Conservation (phyloP, 2,888 invertebrate genomes). For the Stegophylla sp. region DNA sequence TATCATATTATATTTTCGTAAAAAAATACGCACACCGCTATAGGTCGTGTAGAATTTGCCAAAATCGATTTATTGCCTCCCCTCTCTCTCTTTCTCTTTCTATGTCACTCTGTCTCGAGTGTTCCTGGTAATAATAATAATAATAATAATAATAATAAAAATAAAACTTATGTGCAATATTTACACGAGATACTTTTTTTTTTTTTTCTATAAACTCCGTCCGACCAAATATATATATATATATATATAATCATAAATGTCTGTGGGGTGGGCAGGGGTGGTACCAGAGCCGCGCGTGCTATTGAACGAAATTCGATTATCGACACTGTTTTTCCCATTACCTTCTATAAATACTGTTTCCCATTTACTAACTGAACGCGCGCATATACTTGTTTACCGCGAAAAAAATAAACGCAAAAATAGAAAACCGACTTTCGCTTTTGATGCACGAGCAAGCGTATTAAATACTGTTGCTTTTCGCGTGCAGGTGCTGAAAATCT, state of each 20-base stretch:
- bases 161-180: not conserved
- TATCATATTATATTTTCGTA: not conserved
- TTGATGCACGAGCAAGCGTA: too few relatives aligned
- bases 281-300: too few relatives aligned
- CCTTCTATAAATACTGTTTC: constrained; percentile 25
- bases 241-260: too few relatives aligned
- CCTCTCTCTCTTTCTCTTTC: too few relatives aligned
- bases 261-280: not conserved
- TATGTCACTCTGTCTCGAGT: not conserved
- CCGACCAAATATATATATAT: too few relatives aligned
- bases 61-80: constrained; percentile 23
- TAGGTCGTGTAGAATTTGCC: not conserved
- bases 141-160: not conserved
- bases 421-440: not conserved
- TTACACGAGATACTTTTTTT: constrained; percentile 33
- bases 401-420: not conserved
- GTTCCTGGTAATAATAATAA: too few relatives aligned
- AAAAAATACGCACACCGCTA: not conserved
- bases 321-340: constrained; percentile 24
- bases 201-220: constrained; percentile 18
- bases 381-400: not conserved
- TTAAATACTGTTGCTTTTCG: too few relatives aligned
- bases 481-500: too few relatives aligned
- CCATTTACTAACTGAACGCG: constrained; percentile 5
- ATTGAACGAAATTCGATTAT: constrained; percentile 39